Evolutionary conservation across 2,113 vertebrate genomes (phyloP), one percentile per base, ranked within the genome.

Genomic region (Varanus komodoensis): DNA sequence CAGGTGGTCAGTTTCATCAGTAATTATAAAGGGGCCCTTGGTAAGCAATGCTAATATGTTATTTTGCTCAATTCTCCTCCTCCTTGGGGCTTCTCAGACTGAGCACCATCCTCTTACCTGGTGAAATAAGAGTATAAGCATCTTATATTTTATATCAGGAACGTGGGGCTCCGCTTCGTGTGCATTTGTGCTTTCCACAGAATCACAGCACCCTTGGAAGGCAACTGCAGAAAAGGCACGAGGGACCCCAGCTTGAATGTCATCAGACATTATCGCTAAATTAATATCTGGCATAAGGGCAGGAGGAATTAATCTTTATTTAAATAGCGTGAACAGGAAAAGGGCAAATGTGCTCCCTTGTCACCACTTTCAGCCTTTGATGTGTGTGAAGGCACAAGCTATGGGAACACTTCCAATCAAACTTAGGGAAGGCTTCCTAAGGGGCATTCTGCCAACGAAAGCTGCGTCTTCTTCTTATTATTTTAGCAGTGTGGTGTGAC

Each of bases 1-100:
- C 95, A 96, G 96, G 96, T 95, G 95, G 93, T 93, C 93, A 95
- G 87, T 93, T 96, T 96, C 94, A 94, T 93, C 73, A 68, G 88
- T 96, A 97, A 97, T 95, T 96, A 95, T 93, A 89, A 93, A 91
- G 88, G 90, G 91, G 95, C 84, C 89, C 86, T 94, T 92, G 88
- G 92, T 87, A 92, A 34, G 80, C 92, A 89, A 92, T 90, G 89
- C 69, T 95, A 94, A 96, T 93, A 92, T 95, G 88, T 86, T 94
- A 94, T 89, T 89, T 95, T 77, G 87, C 87, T 87, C 92, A 93
- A 93, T 95, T 94, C 92, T 95, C 93, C 94, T 86, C 84, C 87
- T 91, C 81, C 83, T 74, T 32, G 88, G 89, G n/a, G 77, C 88
- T 95, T 95, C 88, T 93, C 90, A 89, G 86, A 75, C 82, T 73